Evolutionary conservation across 2,113 vertebrate genomes (phyloP).

Genomic region (Prochilodus magdalenae): DNA sequence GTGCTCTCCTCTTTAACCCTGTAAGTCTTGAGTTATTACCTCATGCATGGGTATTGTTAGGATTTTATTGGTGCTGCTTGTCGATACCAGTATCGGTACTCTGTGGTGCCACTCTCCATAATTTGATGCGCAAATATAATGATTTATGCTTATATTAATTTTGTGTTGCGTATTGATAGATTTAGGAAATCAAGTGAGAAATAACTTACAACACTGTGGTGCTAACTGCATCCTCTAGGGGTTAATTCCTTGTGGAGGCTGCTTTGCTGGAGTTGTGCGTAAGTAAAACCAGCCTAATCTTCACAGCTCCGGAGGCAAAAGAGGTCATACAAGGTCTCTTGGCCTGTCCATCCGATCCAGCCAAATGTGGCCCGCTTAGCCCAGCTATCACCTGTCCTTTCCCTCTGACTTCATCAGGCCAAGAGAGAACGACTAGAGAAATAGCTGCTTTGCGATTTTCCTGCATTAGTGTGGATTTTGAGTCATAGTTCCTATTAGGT

Average conservation of each 20-base stretch:
- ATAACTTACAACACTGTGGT: neutral
- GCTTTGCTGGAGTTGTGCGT: neutral
- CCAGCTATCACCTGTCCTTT: no score
- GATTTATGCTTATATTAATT: no score
- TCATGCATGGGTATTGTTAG: no score
- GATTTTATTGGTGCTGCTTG: no score
- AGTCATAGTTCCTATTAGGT: constrained; percentile 19
- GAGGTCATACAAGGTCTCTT: neutral
- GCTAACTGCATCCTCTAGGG: neutral
- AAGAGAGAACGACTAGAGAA: constrained; percentile 6
- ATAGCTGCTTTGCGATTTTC: neutral
- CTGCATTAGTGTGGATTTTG: constrained; percentile 18
- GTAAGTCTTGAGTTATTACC: neutral
- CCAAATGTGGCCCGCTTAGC: no score
- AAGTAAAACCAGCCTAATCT: neutral
- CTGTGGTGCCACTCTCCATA: no score
- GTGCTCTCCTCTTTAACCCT: neutral
- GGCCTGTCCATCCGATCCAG: no score
- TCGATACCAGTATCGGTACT: no score
- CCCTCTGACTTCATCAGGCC: no score
- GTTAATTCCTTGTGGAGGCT: neutral
- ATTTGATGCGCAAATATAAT: no score
- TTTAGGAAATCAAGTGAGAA: no score
- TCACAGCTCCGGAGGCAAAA: neutral
- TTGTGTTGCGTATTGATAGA: no score